phyloP scores from a whole-genome alignment of 2,888 invertebrate genomes.

The Cheilosia urbana region DNA sequence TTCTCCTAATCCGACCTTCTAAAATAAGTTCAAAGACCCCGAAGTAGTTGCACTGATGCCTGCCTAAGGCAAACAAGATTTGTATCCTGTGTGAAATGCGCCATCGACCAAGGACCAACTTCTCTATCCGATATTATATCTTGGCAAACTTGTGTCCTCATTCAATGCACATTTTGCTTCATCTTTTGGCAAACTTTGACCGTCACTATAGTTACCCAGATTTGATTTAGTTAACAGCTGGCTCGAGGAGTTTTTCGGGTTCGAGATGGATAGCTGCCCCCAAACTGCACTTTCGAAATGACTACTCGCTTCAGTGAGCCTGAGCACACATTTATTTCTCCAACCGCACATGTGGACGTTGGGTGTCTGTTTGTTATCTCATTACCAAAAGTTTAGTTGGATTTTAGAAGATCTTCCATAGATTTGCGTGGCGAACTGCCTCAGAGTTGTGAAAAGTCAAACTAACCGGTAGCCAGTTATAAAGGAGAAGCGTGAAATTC shows the following conservation, averaged over 20 bases:
- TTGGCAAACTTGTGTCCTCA: neutral
- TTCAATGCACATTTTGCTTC: neutral
- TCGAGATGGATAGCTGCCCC: neutral
- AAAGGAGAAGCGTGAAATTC: too few relatives aligned
- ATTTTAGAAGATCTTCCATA: too few relatives aligned
- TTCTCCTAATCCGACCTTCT: neutral
- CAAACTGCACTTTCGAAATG: neutral
- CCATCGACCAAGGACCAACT: neutral
- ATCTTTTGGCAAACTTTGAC: neutral
- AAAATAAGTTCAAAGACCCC: neutral
- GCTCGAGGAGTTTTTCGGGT: neutral
- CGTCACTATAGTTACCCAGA: neutral
- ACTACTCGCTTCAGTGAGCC: too few relatives aligned
- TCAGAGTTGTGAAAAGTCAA: too few relatives aligned
- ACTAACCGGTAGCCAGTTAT: too few relatives aligned
- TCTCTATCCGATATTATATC: neutral
- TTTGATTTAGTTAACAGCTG: neutral
- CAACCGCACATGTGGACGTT: too few relatives aligned
- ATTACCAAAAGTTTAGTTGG: too few relatives aligned
- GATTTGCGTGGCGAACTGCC: too few relatives aligned
- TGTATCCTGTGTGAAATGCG: neutral
- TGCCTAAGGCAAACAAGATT: constrained; percentile 5
- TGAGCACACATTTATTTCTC: too few relatives aligned
- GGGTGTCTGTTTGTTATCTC: too few relatives aligned
- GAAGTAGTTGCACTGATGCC: neutral